Evolutionary conservation across 2,113 vertebrate species (phyloP).

Genomic region (Actenoides hombroni): DNA sequence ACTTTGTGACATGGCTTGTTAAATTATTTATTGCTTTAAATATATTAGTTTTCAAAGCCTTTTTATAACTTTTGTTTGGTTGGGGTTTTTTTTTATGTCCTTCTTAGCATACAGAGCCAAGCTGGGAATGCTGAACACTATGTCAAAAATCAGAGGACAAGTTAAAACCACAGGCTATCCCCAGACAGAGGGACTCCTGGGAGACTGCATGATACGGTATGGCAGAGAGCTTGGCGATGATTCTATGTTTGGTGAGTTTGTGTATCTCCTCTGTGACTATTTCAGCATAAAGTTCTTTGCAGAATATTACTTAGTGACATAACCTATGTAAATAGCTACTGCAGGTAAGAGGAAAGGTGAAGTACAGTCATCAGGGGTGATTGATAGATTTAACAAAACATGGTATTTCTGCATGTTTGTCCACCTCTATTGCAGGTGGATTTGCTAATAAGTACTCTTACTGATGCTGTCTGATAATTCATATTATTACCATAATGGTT

Average conservation of each 20-base stretch:
- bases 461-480: neutral
- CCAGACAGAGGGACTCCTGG: conserved; percentile 90
- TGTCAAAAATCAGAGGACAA: conserved; percentile 94
- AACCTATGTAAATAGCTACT: neutral
- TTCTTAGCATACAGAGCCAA: conserved; percentile 88
- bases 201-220: conserved; percentile 91
- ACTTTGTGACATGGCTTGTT: neutral
- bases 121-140: conserved; percentile 91
- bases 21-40: neutral
- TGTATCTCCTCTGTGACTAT: neutral
- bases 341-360: neutral
- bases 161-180: conserved; percentile 91
- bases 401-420: neutral
- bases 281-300: neutral
- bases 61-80: neutral
- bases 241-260: conserved; percentile 86
- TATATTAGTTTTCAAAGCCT: neutral
- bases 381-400: neutral
- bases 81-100: neutral
- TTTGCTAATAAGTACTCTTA: neutral
- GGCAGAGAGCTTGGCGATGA: conserved; percentile 89
- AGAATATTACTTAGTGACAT: neutral
- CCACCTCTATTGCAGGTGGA: neutral
- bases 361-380: neutral
- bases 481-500: neutral